Evolutionary conservation across 1,140 invertebrate genomes (phyloP).

Genomic region (Zaprionus inermis): DNA sequence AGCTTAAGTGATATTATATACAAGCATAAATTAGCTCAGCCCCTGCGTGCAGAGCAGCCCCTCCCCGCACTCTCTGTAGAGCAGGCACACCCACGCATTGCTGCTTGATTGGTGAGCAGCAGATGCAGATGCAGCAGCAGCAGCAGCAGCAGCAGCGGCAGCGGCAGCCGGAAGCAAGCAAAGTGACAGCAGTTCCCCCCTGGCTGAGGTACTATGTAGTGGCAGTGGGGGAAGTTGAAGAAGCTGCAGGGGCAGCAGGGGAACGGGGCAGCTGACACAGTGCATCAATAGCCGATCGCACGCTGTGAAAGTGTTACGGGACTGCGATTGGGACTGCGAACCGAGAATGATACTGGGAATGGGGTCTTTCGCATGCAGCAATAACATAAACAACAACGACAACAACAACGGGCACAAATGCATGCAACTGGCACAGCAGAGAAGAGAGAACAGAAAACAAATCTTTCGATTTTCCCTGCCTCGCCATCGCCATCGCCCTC

Average conservation of each 20-base stretch:
- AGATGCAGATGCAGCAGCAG: slow-evolving; percentile 58
- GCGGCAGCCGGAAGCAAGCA: slow-evolving; percentile 32
- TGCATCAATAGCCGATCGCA: slow-evolving; percentile 47
- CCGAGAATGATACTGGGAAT: slow-evolving; percentile 46
- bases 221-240: neutral
- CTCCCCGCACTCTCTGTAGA: neutral
- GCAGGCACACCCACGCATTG: slow-evolving; percentile 32
- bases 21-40: slow-evolving; percentile 50
- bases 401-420: slow-evolving; percentile 16
- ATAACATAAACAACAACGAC: too few species aligned
- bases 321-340: neutral
- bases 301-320: slow-evolving; percentile 53
- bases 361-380: slow-evolving; percentile 34
- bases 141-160: slow-evolving; percentile 62
- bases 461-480: slow-evolving; percentile 13
- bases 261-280: neutral
- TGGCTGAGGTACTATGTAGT: neutral
- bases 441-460: slow-evolving; percentile 10
- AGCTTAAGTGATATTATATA: slow-evolving; percentile 56
- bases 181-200: slow-evolving; percentile 35
- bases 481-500: too few species aligned
- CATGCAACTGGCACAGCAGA: slow-evolving; percentile 37
- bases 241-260: neutral
- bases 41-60: neutral
- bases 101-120: slow-evolving; percentile 72